These are phyloP conservation scores for Barnardius zonarius DNA, from an alignment of 2,113 vertebrate species.

Conservation along the genomic window DNA sequence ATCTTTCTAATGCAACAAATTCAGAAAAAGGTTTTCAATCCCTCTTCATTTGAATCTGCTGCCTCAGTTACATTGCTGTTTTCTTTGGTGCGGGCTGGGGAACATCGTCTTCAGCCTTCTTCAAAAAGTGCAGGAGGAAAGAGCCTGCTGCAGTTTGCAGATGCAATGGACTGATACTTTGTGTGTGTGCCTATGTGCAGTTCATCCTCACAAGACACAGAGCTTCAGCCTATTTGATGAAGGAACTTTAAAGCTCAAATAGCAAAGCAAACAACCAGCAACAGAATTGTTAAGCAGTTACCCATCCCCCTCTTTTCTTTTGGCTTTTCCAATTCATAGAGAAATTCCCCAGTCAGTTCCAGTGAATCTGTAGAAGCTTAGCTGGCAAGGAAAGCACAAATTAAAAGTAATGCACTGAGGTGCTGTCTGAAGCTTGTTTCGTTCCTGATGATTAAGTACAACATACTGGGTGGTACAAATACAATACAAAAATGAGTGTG, in stretches of 20 bases:
- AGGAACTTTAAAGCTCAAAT: not conserved
- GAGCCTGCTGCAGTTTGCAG: not conserved
- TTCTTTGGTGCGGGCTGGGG: not conserved
- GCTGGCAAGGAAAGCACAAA: not conserved
- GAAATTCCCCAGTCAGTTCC: not conserved
- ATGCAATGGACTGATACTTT: not conserved
- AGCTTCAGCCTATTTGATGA: not conserved
- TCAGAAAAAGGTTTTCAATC: not conserved
- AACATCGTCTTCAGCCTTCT: not conserved
- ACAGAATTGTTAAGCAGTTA: not conserved
- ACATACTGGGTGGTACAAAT: not conserved
- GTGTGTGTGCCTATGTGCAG: not conserved
- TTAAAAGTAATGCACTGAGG: not conserved
- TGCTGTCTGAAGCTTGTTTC: not conserved
- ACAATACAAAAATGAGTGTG: not conserved
- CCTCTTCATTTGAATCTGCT: not conserved
- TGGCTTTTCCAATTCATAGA: not conserved
- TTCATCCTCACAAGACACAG: not conserved
- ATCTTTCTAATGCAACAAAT: not conserved
- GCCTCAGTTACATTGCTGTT: not conserved
- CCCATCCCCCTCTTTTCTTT: fast-evolving
- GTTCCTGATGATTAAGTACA: not conserved
- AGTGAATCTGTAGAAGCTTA: not conserved
- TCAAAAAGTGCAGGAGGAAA: not conserved
- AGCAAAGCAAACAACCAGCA: not conserved